Evolutionary conservation across 2,888 invertebrate species (phyloP).

Genomic region (Drosophila gaucha): DNA sequence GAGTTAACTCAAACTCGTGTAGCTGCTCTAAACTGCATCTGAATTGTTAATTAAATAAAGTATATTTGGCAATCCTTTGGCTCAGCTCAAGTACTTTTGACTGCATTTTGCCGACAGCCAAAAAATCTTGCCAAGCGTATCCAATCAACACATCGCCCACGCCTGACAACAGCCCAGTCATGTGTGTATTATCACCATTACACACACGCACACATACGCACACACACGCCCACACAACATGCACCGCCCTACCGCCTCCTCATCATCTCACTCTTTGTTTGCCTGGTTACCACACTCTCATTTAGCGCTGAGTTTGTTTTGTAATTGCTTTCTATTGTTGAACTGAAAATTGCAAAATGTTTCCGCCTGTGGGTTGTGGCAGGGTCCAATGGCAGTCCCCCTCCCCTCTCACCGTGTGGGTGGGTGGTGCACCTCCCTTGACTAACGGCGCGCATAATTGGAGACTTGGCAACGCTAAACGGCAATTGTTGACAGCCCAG

Average conservation of each 20-base stretch:
- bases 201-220: conserved; percentile 5
- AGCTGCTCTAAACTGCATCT: background rate
- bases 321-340: conserved; percentile 77
- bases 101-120: background rate
- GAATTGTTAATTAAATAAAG: conserved; percentile 12
- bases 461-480: conserved; percentile 64
- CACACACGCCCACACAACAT: background rate
- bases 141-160: conserved; percentile 61
- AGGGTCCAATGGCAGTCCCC: background rate
- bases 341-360: conserved; percentile 75
- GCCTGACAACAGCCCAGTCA: conserved; percentile 44
- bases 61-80: conserved; percentile 1
- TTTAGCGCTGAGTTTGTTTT: conserved; percentile 72
- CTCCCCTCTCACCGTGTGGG: background rate
- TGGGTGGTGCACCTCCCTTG: conserved; percentile 24
- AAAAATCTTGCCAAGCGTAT: conserved; percentile 36
- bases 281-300: conserved; percentile 72
- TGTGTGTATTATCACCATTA: conserved; percentile 40
- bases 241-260: conserved; percentile 8
- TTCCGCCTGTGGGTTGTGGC: conserved; percentile 28
- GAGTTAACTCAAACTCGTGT: background rate
- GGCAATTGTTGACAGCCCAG: conserved; percentile 58
- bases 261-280: conserved; percentile 61
- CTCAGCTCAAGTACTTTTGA: background rate
- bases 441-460: conserved; percentile 73